Evolutionary conservation across 2,888 invertebrate species (phyloP), one percentile per base, ranked within the genome.

Genomic region (Eledona agricola): DNA sequence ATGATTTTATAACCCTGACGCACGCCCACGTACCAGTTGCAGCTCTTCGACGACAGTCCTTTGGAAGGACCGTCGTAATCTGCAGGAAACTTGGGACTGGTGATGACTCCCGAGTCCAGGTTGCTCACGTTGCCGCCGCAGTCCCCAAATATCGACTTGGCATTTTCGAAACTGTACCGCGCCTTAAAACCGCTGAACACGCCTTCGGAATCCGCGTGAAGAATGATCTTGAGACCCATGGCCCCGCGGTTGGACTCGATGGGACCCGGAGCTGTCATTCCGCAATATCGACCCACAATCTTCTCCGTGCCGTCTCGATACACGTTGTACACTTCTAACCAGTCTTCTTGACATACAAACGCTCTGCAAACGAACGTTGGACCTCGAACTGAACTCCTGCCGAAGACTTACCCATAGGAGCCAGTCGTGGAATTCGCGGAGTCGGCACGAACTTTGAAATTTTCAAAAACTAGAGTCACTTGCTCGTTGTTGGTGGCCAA

Each of bases 181-280:
- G 96, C 98, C 75, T 94, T 95, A 78, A 99, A 99, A 13, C 98
- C 98, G 66, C 94, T 95, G 62, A 89, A 92, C 34, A 96, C 94
- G 49, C 87, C 88, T 62, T 89, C 88, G 15, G 83, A 82, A 75
- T 97, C 91, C 17, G 97, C 92, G 72, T 92, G 91, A 66, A 98
- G 83, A 46, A 94, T 83, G 51, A 97, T 85, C 71, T 93, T 89
- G 62, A 98, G 83, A 22, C 93, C 93, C 56, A 88, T 85, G 25
- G 95, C 90, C 11, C 94, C 93, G 57, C 89, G 85, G 67, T 91
- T 90, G 43, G 96, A 95, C 77, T 96, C 92, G 66, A 96, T 88
- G 28, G 98, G 98, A 29, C 97, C 98, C 5, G 98, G 98, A 42
- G 93, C 89, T 57, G 92, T 89, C 68, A 83, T 81, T 57, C 90